Evolutionary conservation across 2,888 invertebrate species (phyloP), one percentile per base, ranked within the genome.

Genomic region (Dromius quadrimaculatus): DNA sequence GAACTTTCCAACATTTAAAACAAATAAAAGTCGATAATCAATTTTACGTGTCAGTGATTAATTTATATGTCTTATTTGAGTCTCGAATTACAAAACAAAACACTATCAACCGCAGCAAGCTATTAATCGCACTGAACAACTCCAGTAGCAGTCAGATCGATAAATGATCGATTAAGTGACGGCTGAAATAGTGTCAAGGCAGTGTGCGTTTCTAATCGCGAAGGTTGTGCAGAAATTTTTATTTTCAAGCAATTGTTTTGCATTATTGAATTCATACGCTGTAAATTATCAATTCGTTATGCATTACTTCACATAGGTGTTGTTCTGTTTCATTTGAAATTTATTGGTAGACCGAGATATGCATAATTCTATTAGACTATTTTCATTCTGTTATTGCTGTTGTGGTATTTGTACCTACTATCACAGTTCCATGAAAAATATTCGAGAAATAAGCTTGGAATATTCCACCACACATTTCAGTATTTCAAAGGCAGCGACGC

Each of bases 121-220:
- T 2, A 41, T 41, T 41, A 41, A 41, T 41, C 41, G 41, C 15
- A 11, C 15, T 41, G 15, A 11, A 15, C 41, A 15, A 54, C 11
- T 6, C 6, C 50, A 23, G 50, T 54, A 54, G 50, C 50, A 54
- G 28, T 54, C 43, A 43, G 19, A 43, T 43, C 50, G 28, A 54
- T 54, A 54, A 47, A 28, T 28, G 50, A 54, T 54, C 50, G 50
- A 54, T 54, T 54, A 54, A 54, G 50, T 28, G 50, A 15, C 28
- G 23, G 41, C 15, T 41, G 28, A 28, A 54, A 54, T 54, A 54
- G 50, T 54, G 50, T 54, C 50, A 54, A 54, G 50, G 50, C 28
- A 28, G 11, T 54, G n/a, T n/a, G 15, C 50, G 50, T 54, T 54
- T 54, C 50, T 54, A 54, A 54, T 54, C 50, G 50, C 23, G 50